Conservation (phyloP, 2,888 invertebrate genomes). For the Amphipoea oculea region DNA sequence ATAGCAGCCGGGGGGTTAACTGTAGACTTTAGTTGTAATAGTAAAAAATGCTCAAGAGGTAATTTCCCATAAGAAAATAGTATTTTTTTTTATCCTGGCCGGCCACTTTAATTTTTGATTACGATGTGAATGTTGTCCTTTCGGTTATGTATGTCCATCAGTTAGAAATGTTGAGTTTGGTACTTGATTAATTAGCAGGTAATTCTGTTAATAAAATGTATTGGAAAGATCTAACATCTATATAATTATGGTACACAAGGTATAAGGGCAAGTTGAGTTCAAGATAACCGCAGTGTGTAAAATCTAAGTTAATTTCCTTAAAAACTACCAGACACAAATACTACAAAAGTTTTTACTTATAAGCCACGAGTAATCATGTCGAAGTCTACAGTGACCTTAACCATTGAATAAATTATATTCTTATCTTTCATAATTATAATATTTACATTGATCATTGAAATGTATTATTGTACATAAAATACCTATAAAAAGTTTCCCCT, state of each 20-base stretch:
- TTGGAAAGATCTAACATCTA: slow-evolving; percentile 13
- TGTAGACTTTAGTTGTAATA: too few relatives aligned
- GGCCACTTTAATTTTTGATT: too few relatives aligned
- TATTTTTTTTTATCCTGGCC: too few relatives aligned
- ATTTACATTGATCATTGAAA: slow-evolving; percentile 52
- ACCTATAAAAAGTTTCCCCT: slow-evolving; percentile 6
- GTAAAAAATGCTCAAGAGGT: too few relatives aligned
- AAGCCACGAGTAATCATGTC: slow-evolving; percentile 29
- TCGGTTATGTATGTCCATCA: slow-evolving; percentile 11
- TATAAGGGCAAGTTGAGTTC: background rate
- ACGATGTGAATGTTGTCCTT: background rate
- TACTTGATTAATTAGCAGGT: slow-evolving; percentile 1
- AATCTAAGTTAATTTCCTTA: slow-evolving; percentile 26
- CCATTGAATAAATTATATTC: slow-evolving; percentile 47
- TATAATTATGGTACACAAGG: slow-evolving; percentile 5
- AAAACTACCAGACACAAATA: slow-evolving; percentile 41
- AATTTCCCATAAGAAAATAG: too few relatives aligned
- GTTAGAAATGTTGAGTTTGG: background rate
- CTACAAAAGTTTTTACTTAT: slow-evolving; percentile 38
- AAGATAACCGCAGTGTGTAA: slow-evolving; percentile 16
- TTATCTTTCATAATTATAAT: slow-evolving; percentile 41
- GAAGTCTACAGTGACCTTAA: slow-evolving; percentile 32
- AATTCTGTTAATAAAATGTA: slow-evolving; percentile 13
- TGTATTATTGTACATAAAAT: slow-evolving; percentile 32
- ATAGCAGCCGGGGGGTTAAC: too few relatives aligned